Evolutionary conservation across 2,888 invertebrate species (phyloP), one percentile per base, ranked within the genome.

Genomic region (Eristalis intricaria): DNA sequence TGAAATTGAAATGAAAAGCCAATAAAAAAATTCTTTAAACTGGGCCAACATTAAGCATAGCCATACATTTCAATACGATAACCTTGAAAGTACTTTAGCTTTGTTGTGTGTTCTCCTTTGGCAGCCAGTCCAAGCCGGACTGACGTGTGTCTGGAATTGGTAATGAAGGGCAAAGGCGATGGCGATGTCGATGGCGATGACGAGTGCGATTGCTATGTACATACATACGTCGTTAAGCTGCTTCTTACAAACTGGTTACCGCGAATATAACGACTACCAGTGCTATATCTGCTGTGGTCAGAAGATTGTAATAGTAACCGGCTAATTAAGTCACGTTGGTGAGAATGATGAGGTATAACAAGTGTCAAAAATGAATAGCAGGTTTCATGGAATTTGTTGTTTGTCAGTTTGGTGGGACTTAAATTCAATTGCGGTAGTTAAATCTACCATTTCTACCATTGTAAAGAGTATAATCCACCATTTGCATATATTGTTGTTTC

Each of bases 31-130:
- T 50, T 32, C 40, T 43, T 79, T 40, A 60, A 73, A 61, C 68
- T 80, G 26, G 66, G 73, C 61, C 61, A 73, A 65, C 40, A 32
- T 64, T 29, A 22, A 68, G 43, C 61, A 60, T 43, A 58, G 32
- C 43, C 40, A 63, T 35, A 22, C 61, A 63, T 69, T 76, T 38
- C 29, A 63, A 69, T 77, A 50, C 43, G 11, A 38, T 65, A 73
- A 80, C 81, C 81, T 81, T 81, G 81, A 69, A 81, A 64, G 50
- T 22, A n/a, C 29, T 63, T 79, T n/a, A 23, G 23, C 60, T 68
- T 61, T 43, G n/a, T 65, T 65, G 43, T 71, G 60, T 15, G 73
- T 43, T 63, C 74, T 74, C 61, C 38, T 40, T 73, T 11, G 29
- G n/a, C 56, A 19, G 38, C 13, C 26, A 19, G 65, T 50, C 60